Conservation (phyloP, 2,888 invertebrate genomes). For the Boloria selene region DNA sequence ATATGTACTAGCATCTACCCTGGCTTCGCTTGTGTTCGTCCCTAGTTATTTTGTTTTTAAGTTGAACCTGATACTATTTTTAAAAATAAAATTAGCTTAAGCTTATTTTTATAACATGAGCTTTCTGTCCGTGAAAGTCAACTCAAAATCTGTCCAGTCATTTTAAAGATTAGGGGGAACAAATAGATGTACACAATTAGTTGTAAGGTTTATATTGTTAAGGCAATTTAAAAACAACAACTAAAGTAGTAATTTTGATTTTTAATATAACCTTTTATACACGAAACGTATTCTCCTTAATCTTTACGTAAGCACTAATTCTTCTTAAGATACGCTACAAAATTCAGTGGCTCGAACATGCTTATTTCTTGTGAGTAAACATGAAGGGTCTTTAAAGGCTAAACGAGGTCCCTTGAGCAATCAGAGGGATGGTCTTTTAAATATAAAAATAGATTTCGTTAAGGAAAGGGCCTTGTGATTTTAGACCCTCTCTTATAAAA, state of each 20-base stretch:
- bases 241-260: background rate
- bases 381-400: slow-evolving; percentile 42
- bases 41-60: no score
- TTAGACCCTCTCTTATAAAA: background rate
- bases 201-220: no score
- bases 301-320: slow-evolving; percentile 14
- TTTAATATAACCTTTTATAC: background rate
- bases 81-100: no score
- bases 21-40: no score
- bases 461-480: slow-evolving; percentile 1
- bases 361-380: slow-evolving; percentile 47
- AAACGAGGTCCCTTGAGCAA: slow-evolving; percentile 35
- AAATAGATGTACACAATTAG: no score
- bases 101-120: no score
- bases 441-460: slow-evolving; percentile 29
- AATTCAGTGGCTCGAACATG: slow-evolving; percentile 46
- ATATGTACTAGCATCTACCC: no score
- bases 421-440: slow-evolving; percentile 33
- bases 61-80: no score
- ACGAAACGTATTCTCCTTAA: background rate
- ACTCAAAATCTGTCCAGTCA: no score
- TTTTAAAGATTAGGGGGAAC: no score
- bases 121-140: no score
- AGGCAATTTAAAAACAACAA: no score
- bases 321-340: slow-evolving; percentile 20